Percentiles rank a stretch among this genome's conserved stretches.
phyloP scores from a whole-genome alignment of 2,797 vertebrate species.

The Neopelma chrysocephalum region DNA sequence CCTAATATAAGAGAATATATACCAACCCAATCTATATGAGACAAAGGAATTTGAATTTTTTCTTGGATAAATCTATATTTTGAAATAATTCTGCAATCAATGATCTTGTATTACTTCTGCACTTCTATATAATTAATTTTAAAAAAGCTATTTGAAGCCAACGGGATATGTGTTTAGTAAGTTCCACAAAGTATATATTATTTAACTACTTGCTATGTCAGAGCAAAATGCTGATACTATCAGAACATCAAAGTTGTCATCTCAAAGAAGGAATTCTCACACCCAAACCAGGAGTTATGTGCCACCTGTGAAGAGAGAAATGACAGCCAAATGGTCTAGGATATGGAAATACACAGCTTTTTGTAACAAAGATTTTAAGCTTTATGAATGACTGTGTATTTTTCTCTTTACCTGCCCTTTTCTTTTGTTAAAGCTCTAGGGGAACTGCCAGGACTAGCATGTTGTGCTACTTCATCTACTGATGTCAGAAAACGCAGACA shows the following conservation, averaged over 20 bases:
- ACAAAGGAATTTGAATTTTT: neutral
- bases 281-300: neutral
- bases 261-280: neutral
- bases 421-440: neutral
- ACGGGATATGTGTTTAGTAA: neutral
- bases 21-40: neutral
- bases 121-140: neutral
- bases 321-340: neutral
- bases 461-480: neutral
- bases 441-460: neutral
- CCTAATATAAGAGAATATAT: neutral
- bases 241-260: neutral
- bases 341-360: conserved; percentile 6
- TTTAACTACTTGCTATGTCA: neutral
- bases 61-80: neutral
- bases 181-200: neutral
- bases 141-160: neutral
- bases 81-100: neutral
- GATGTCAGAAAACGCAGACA: neutral
- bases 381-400: conserved; percentile 1
- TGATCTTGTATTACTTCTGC: neutral
- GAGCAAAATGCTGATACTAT: conserved; percentile 18
- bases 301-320: conserved; percentile 12
- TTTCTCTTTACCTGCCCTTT: neutral
- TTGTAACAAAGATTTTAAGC: neutral